Evolutionary conservation across 2,888 invertebrate genomes (phyloP), one percentile per base, ranked within the genome.

Genomic region (Hedychridium roseum): DNA sequence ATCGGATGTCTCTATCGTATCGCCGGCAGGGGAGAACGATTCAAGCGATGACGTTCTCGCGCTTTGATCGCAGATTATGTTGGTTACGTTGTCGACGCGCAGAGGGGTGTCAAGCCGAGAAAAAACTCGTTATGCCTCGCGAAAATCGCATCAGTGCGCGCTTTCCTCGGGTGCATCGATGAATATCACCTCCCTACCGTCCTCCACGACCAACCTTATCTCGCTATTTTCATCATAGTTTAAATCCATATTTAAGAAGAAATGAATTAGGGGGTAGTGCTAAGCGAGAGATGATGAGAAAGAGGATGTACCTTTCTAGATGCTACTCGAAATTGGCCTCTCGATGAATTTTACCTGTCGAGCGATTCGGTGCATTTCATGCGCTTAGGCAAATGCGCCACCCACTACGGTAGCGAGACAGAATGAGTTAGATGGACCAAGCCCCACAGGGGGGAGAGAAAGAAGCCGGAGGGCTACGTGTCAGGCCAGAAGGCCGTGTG

Each of bases 321-420:
- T n/a, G n/a, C n/a, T n/a, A n/a, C n/a, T n/a, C n/a, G n/a, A n/a
- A n/a, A n/a, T n/a, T n/a, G n/a, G n/a, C n/a, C n/a, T n/a, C n/a
- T n/a, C n/a, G n/a, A n/a, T n/a, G n/a, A n/a, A n/a, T n/a, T n/a
- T n/a, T 71, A 69, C 64, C 68, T 67, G 68, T 57, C 57, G 54
- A 64, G 57, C 56, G 60, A 66, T 56, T 61, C 64, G 57, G 60
- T 68, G 69, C 68, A 66, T 68, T 76, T 71, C 62, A 73, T 66
- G 70, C 66, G 66, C 71, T 76, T 75, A 75, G 71, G 72, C 74
- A 76, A 75, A 77, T 76, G 73, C 54, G 64, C 66, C 73, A 73
- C 73, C 73, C 70, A 66, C 72, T 65, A 61, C 32, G 60, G 23
- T 15, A 39, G 17, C 28, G 41, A 28, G 42, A 26, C 11, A 43